phyloP scores from a whole-genome alignment of 2,888 invertebrate species.

The Hydrotaea cyrtoneurina region DNA sequence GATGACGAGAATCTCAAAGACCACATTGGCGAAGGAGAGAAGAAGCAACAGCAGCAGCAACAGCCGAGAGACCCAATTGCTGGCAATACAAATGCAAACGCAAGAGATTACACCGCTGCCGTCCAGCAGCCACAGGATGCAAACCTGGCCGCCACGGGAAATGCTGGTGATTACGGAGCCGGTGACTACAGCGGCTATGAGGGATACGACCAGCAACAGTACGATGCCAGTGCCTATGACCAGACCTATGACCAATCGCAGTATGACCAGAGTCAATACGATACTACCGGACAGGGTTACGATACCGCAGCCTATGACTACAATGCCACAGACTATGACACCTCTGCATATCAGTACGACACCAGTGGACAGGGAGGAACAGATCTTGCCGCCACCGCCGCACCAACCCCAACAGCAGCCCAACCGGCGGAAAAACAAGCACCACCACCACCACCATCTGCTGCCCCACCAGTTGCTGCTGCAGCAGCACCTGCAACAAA shows the following conservation, averaged over 20 bases:
- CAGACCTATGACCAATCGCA: constrained; percentile 74
- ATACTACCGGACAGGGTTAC: constrained; percentile 66
- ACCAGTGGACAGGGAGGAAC: constrained; percentile 52
- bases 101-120: constrained; percentile 56
- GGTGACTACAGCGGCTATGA: constrained; percentile 77
- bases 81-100: constrained; percentile 66
- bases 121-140: constrained; percentile 27
- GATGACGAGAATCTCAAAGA: constrained; percentile 81
- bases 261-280: constrained; percentile 73
- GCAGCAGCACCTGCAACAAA: constrained; percentile 64
- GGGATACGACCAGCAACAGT: constrained; percentile 78
- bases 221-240: constrained; percentile 76
- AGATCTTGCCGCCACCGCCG: constrained; percentile 38
- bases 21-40: constrained; percentile 79
- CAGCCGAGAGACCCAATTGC: constrained; percentile 44
- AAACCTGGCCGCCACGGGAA: constrained; percentile 40
- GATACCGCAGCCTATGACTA: constrained; percentile 72
- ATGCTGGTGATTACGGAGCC: constrained; percentile 72
- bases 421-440: constrained; percentile 49
- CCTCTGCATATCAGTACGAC: constrained; percentile 76
- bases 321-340: constrained; percentile 71
- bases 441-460: constrained; percentile 64
- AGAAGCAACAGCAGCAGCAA: constrained; percentile 73
- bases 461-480: constrained; percentile 62
- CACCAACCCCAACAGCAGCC: constrained; percentile 41